Base-by-base conservation (phyloP, 2,888 invertebrate species). In the Schizotus pectinicornis region DNA sequence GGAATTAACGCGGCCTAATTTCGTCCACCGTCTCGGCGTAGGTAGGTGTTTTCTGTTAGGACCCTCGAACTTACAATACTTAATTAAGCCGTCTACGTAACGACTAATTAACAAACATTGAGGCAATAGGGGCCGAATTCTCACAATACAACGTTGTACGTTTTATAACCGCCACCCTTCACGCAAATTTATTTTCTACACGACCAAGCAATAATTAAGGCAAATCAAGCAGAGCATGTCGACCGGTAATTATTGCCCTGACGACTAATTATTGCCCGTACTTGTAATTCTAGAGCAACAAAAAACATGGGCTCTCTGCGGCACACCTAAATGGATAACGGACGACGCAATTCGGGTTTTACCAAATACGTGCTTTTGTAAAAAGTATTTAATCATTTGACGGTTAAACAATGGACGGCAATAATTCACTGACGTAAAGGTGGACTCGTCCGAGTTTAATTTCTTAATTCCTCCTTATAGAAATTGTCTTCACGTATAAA, bases 1-100 rank as follows among this genome's bases (percentile, higher is more conserved):
- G 49, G 64, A 72, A 73, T 73, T 72, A 71, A 62, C 70, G 63
- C 67, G 71, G 61, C 68, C 71, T 54, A 65, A 55, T 66, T 67
- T 67, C 22, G 22, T 65, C 51, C 54, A 31, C 30, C 12, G 32
- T 22, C 32, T 31, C n/a, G 14, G 14, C 42, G 48, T 43, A 42
- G 42, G 42, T 22, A 42, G 30, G 42, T 42, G 42, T 42, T 42
- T 42, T 42, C 22, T 22, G 22, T 22, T 22, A 22, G 22, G 22
- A 22, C 22, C 2, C 22, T 22, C 22, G 22, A 22, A 22, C 5
- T 3, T 22, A 22, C n/a, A n/a, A n/a, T 22, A 2, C 22, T 22
- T 22, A 22, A 22, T 22, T 22, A 22, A 22, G 22, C 22, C 5
- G 22, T 22, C 22, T 22, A 22, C 22, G 22, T 22, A 22, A 5